phyloP scores from a whole-genome alignment of 1,140 invertebrate species.

The Drosophila nebulosa region DNA sequence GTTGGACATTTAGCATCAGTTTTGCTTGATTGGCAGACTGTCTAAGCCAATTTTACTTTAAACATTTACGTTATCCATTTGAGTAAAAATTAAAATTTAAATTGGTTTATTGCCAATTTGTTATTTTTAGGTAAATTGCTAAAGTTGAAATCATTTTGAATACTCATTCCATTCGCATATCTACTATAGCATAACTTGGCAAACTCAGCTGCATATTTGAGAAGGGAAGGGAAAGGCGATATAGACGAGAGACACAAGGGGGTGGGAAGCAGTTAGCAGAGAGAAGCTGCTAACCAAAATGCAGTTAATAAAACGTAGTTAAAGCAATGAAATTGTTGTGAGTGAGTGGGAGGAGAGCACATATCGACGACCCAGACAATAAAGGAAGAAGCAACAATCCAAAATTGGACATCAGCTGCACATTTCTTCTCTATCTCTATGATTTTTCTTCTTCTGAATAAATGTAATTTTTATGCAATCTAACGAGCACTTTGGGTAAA shows the following conservation, averaged over 20 bases:
- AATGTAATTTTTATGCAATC: constrained; percentile 45
- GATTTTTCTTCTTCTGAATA: background rate
- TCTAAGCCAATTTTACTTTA: background rate
- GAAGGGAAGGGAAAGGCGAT: background rate
- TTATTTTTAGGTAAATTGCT: background rate
- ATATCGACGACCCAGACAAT: background rate
- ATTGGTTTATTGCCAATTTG: background rate
- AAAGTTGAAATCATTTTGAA: background rate
- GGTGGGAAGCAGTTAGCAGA: background rate
- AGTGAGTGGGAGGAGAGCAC: background rate
- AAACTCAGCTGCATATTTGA: background rate
- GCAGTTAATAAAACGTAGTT: background rate
- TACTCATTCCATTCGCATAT: background rate
- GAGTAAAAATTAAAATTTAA: background rate
- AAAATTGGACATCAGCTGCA: background rate
- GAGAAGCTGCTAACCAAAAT: background rate
- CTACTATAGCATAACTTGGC: background rate
- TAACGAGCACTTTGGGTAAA: constrained; percentile 25
- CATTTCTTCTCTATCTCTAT: background rate
- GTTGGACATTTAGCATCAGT: background rate
- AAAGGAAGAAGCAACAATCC: background rate
- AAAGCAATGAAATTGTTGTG: background rate
- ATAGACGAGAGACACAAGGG: too few relatives aligned
- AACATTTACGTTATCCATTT: background rate
- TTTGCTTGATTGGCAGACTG: background rate